Percentiles rank a stretch among this genome's conserved stretches.
These are phyloP conservation scores for Chanos chanos DNA, from an alignment of 2,797 vertebrate species.

Conservation along the genomic window DNA sequence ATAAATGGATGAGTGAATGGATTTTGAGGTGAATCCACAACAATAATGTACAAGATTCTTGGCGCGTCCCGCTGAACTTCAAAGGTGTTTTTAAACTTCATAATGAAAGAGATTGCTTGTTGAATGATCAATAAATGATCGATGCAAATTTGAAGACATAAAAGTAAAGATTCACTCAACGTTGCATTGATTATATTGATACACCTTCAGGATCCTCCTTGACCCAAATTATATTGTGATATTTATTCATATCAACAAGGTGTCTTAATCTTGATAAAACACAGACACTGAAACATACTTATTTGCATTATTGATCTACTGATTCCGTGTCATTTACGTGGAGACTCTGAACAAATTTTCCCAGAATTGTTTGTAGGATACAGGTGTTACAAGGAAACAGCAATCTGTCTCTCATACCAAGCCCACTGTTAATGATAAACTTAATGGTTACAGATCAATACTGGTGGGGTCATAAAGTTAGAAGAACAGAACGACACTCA, in stretches of 20 bases:
- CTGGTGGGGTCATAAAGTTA: neutral
- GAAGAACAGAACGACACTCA: neutral
- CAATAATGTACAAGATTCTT: neutral
- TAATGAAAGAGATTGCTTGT: no score
- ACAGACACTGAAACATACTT: no score
- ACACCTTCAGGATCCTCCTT: no score
- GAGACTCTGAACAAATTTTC: neutral
- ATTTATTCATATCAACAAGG: no score
- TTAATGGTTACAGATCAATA: neutral
- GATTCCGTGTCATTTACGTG: neutral
- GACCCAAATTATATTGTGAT: no score
- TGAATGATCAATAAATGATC: no score
- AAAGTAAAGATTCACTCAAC: no score
- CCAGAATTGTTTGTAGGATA: neutral
- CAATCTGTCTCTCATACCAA: neutral
- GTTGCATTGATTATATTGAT: no score
- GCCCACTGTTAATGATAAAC: neutral
- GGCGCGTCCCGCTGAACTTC: neutral
- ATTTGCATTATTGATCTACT: no score
- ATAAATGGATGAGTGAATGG: neutral
- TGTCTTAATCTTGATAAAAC: no score
- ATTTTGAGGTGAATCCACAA: neutral
- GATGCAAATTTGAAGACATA: no score
- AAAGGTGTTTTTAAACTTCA: no score
- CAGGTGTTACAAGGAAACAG: neutral